Evolutionary conservation across 2,797 vertebrate genomes (phyloP).

Genomic region (Peromyscus eremicus): DNA sequence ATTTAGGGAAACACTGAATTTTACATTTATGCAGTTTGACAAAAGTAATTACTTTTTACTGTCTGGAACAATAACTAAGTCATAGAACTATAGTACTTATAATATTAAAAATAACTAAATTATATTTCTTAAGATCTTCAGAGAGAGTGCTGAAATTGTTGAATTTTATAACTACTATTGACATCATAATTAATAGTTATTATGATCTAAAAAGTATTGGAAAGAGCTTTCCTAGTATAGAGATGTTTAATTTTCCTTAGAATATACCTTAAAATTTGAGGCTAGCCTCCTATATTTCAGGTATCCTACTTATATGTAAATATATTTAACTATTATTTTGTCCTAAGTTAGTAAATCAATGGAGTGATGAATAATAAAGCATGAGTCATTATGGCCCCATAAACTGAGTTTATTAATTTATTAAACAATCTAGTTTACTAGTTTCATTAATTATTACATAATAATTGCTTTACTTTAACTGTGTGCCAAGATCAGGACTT

Average conservation of each 20-base stretch:
- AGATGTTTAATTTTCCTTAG: neutral
- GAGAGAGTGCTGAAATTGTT: neutral
- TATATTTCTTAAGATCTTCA: constrained; percentile 4
- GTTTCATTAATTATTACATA: neutral
- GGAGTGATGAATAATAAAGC: neutral
- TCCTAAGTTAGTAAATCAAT: neutral
- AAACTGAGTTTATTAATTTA: neutral
- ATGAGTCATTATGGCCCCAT: neutral
- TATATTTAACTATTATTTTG: neutral
- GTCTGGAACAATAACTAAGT: neutral
- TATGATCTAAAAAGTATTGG: neutral
- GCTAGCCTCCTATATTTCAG: neutral
- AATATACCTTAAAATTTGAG: neutral
- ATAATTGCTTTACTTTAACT: neutral
- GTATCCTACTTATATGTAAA: neutral
- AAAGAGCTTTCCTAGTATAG: neutral
- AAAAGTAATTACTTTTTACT: neutral
- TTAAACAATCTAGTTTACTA: neutral
- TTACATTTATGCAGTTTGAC: neutral
- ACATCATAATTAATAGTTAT: constrained; percentile 37
- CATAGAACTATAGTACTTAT: neutral
- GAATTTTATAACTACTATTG: constrained; percentile 5
- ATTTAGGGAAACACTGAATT: neutral
- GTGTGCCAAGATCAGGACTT: neutral
- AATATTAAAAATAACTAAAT: neutral